Evolutionary conservation across 2,113 vertebrate species (phyloP).

Genomic region (Rallus limicola): DNA sequence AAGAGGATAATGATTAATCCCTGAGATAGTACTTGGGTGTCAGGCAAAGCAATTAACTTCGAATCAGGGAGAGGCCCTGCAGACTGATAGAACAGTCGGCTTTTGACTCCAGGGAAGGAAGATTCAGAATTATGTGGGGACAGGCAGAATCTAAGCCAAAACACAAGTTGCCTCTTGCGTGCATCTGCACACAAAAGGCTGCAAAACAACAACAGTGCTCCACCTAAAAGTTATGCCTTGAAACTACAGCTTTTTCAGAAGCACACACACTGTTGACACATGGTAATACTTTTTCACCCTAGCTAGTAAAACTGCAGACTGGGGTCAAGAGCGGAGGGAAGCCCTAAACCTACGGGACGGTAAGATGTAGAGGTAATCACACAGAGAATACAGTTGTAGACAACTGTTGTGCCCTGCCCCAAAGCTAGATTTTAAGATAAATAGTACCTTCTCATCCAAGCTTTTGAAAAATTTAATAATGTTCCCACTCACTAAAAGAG

Average conservation of each 20-base stretch:
- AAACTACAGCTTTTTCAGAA: not conserved
- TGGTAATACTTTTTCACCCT: not conserved
- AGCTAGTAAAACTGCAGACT: not conserved
- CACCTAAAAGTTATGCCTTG: not conserved
- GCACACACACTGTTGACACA: not conserved
- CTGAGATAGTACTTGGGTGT: not conserved
- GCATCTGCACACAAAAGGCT: not conserved
- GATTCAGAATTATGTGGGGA: not conserved
- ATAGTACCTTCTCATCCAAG: not conserved
- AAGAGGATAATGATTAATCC: constrained; percentile 32
- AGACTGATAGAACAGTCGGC: not conserved
- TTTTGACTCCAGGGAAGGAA: not conserved
- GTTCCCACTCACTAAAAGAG: not conserved
- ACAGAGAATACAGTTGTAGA: not conserved
- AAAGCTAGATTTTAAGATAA: not conserved
- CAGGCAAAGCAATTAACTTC: constrained; percentile 34
- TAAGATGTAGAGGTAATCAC: not conserved
- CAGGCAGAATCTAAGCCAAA: constrained; percentile 10
- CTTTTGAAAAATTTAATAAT: not conserved
- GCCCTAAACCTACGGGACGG: not conserved
- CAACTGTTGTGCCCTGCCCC: not conserved
- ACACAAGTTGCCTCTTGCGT: not conserved
- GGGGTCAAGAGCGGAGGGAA: not conserved
- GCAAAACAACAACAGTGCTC: not conserved
- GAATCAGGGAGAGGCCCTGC: not conserved